Evolutionary conservation across 1,140 invertebrate species (phyloP).

Genomic region (Musca vetustissima): DNA sequence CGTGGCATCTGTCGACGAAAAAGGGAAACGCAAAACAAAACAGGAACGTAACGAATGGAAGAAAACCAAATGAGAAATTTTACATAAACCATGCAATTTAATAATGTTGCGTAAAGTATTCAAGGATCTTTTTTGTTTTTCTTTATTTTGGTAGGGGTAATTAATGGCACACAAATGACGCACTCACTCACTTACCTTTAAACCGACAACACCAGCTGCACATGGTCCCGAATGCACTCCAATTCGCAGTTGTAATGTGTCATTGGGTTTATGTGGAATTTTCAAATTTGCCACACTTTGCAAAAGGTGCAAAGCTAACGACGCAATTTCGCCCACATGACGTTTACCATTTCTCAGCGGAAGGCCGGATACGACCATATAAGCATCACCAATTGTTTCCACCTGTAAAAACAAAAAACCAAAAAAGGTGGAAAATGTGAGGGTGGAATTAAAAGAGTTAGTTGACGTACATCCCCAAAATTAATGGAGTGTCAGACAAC

Average conservation of each 20-base stretch:
- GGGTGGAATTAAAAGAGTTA: not conserved
- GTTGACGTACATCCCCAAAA: too few species aligned
- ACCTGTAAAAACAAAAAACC: slow-evolving; percentile 61
- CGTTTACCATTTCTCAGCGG: slow-evolving; percentile 72
- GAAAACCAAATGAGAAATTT: not conserved
- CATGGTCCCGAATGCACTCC: slow-evolving; percentile 82
- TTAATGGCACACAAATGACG: not conserved
- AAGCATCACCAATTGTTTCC: slow-evolving; percentile 94
- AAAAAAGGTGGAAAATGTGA: too few species aligned
- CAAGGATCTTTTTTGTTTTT: too few species aligned
- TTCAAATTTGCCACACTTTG: slow-evolving; percentile 83
- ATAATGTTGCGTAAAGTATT: not conserved
- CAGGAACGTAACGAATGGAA: not conserved
- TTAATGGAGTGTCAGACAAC: too few species aligned
- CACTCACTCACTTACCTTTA: slow-evolving; percentile 63
- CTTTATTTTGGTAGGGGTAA: not conserved
- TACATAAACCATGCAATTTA: not conserved
- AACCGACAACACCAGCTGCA: slow-evolving; percentile 81
- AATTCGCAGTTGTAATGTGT: slow-evolving; percentile 76
- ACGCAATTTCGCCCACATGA: slow-evolving; percentile 77
- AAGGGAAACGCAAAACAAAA: not conserved
- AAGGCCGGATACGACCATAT: slow-evolving; percentile 90
- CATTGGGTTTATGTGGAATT: slow-evolving; percentile 75
- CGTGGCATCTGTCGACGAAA: slow-evolving; percentile 76
- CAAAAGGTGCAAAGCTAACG: slow-evolving; percentile 84